These are phyloP conservation scores for Caenorhabditis sp. DNA, from an alignment of 2,888 invertebrate genomes.

Conservation along the genomic window DNA sequence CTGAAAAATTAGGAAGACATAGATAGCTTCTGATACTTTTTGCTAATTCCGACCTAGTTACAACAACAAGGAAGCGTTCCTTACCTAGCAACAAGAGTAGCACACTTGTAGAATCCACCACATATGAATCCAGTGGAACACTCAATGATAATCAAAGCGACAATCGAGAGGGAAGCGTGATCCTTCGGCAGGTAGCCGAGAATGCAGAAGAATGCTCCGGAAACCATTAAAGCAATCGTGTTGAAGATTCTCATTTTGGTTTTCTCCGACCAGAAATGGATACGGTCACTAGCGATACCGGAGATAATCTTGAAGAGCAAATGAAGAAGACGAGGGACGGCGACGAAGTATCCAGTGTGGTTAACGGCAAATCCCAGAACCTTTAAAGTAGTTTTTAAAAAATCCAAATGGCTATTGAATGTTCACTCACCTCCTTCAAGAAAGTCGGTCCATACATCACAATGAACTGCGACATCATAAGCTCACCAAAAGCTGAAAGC, in stretches of 20 bases:
- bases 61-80: neutral
- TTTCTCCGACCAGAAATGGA: constrained; percentile 67
- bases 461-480: constrained; percentile 73
- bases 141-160: constrained; percentile 66
- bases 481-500: constrained; percentile 70
- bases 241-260: constrained; percentile 75
- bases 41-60: no score
- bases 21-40: no score
- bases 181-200: constrained; percentile 67
- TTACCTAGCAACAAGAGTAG: constrained; percentile 72
- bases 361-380: constrained; percentile 69
- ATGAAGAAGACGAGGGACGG: constrained; percentile 69
- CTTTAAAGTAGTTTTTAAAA: constrained; percentile 22
- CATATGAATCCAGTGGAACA: constrained; percentile 72
- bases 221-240: constrained; percentile 70
- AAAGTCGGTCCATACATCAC: constrained; percentile 71
- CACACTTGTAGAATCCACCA: constrained; percentile 73
- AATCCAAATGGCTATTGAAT: neutral
- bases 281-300: constrained; percentile 67
- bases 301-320: constrained; percentile 67
- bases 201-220: constrained; percentile 68
- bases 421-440: constrained; percentile 62
- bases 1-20: constrained; percentile 55
- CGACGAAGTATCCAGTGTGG: constrained; percentile 71
- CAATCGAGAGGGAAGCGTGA: constrained; percentile 56